Percentiles rank a stretch among this genome's conserved stretches.
Conservation (phyloP, 2,113 vertebrate species). For the Poicephalus meyeri region DNA sequence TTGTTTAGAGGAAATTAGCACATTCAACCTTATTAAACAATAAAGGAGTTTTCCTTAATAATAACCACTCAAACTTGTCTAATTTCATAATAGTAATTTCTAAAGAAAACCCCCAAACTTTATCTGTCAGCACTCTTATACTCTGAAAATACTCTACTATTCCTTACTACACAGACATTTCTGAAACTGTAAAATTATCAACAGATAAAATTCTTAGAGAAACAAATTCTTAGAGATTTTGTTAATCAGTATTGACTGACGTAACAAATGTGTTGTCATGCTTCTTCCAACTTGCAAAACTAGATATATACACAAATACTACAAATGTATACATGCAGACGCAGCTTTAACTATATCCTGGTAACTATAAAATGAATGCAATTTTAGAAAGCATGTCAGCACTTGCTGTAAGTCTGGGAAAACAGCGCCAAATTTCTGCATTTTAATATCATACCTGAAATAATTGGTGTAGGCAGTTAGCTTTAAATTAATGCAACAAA, state of each 20-base stretch:
- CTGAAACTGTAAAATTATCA: not conserved
- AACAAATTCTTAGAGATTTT: not conserved
- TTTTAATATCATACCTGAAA: constrained; percentile 42
- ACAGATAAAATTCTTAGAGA: not conserved
- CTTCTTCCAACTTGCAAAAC: not conserved
- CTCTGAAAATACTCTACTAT: not conserved
- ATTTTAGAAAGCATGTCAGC: not conserved
- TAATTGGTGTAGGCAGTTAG: constrained; percentile 40
- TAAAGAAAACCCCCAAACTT: not conserved
- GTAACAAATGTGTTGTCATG: not conserved
- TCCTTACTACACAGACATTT: not conserved
- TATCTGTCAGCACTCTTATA: not conserved
- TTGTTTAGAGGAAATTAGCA: not conserved
- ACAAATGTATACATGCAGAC: not conserved
- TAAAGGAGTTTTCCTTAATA: not conserved
- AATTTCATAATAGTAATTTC: not conserved
- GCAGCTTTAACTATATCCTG: not conserved
- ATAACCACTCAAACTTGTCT: not conserved
- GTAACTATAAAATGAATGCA: constrained; percentile 1
- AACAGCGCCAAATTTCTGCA: constrained; percentile 20
- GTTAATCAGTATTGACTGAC: not conserved
- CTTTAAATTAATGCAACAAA: constrained; percentile 47
- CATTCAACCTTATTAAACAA: not conserved
- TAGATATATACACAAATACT: not conserved
- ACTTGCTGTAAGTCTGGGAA: not conserved